These are phyloP conservation scores for Brachionus koreanus DNA, from an alignment of 1,140 invertebrate genomes.

Conservation along the genomic window DNA sequence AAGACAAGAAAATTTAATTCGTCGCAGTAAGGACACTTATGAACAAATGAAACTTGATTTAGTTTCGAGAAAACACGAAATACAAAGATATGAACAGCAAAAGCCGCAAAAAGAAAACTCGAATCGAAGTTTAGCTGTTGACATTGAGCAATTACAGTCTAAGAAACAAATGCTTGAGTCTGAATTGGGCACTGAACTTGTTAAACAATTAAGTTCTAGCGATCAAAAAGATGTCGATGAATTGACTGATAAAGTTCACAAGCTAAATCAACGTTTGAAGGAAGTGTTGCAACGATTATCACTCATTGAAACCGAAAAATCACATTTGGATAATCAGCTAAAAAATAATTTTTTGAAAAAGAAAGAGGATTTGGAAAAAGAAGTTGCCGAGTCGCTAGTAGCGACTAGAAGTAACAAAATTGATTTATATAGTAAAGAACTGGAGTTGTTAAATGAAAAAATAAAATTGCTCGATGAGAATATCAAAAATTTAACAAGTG, in stretches of 20 bases:
- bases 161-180: conserved; percentile 49
- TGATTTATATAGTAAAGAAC: conserved; percentile 49
- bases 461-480: conserved; percentile 50
- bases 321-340: conserved; percentile 91
- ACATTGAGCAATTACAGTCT: conserved; percentile 22
- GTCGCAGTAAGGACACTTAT: conserved; percentile 6
- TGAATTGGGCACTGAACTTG: conserved; percentile 59
- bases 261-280: conserved; percentile 89
- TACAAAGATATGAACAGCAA: conserved; percentile 11
- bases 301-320: conserved; percentile 86
- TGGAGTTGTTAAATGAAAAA: conserved; percentile 50
- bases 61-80: conserved; percentile 3
- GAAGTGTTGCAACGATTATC: conserved; percentile 81
- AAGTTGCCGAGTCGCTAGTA: conserved; percentile 54
- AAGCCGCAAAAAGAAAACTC: conserved; percentile 24
- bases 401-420: conserved; percentile 52
- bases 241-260: conserved; percentile 89
- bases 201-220: conserved; percentile 60
- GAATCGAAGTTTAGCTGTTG: neutral
- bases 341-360: conserved; percentile 87
- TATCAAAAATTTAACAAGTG: conserved; percentile 50
- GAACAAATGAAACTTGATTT: conserved; percentile 41
- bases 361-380: conserved; percentile 72
- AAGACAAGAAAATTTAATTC: neutral
- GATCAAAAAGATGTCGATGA: conserved; percentile 78